Evolutionary conservation across 2,797 vertebrate species (phyloP), one percentile per base, ranked within the genome.

Genomic region (Chromis chromis): DNA sequence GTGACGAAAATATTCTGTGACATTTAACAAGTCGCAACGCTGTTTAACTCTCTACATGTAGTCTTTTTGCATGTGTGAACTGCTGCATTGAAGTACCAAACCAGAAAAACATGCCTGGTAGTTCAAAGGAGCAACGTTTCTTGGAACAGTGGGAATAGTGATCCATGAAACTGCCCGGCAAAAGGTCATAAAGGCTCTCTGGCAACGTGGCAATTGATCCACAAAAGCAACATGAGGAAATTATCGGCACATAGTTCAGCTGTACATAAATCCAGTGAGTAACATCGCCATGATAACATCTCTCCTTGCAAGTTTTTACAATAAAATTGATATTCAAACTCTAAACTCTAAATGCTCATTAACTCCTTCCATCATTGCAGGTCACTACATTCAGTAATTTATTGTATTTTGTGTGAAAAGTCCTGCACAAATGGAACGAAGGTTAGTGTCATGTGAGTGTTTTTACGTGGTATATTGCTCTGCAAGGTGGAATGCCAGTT

Each of bases 401-500:
- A 19, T 48, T 11, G 4, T 22, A 2, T 27, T 31, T 19, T 44
- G 17, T 61, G 5, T 49, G 2, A 13, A 57, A 12, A 55, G 21
- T 62, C 21, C 36, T 53, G 11, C 27, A 48, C 4, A 59, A 31
- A 9, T 36, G 10, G n/a, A 12, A 27, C 42, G 17, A 11, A 31
- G 31, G 31, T 31, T 31, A 31, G 10, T 3, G 33, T 36, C 33
- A 36, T 36, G 1, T 36, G 40, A 42, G 4, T 42, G 40, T 16
- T 17, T 17, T 42, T 42, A 17, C 33, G 12, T 11, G 13, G 25
- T 19, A 49, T 0, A 1, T 9, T 11, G 28, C 25, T 69, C 60
- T 64, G 27, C 13, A 46, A 69, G 39, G 72, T 70, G 62, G 52
- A 55, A 24, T 69, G 62, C 57, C 65, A 39, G 46, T 54, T 69